Conservation (phyloP, 2,113 vertebrate species). For the Antigone vipio region DNA sequence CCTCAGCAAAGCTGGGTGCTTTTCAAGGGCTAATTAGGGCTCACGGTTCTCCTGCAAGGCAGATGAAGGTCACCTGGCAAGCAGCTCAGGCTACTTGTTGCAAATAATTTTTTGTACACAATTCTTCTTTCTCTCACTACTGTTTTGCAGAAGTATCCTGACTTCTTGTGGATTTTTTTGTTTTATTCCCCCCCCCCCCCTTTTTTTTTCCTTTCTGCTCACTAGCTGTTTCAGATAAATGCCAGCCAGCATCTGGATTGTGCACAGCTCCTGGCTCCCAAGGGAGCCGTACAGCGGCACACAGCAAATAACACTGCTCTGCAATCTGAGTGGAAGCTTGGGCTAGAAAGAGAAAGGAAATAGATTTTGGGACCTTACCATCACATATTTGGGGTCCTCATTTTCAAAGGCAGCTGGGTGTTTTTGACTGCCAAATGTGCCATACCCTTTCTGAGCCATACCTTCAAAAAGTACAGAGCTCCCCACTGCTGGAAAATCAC, state of each 20-base stretch:
- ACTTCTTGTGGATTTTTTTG: neutral
- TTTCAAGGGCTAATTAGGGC: neutral
- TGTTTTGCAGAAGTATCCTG: neutral
- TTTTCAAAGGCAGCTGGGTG: neutral
- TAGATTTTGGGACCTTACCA: neutral
- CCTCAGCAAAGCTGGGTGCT: neutral
- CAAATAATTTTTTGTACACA: neutral
- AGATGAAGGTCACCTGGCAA: neutral
- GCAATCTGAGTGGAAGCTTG: neutral
- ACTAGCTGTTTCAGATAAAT: neutral
- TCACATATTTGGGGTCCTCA: neutral
- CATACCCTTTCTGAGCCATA: neutral
- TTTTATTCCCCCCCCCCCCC: rapidly evolving
- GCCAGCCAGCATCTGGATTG: neutral
- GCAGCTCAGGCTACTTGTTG: neutral
- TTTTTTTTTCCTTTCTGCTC: neutral
- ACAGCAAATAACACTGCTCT: neutral
- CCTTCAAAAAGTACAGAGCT: neutral
- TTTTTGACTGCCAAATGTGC: neutral
- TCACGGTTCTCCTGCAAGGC: neutral
- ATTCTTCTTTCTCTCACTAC: neutral
- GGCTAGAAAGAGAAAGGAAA: neutral
- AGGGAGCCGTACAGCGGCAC: rapidly evolving
- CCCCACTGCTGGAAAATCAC: neutral
- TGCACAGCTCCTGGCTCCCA: neutral